phyloP scores from a whole-genome alignment of 2,888 invertebrate genomes.

The Parapristionchus giblindavisi region DNA sequence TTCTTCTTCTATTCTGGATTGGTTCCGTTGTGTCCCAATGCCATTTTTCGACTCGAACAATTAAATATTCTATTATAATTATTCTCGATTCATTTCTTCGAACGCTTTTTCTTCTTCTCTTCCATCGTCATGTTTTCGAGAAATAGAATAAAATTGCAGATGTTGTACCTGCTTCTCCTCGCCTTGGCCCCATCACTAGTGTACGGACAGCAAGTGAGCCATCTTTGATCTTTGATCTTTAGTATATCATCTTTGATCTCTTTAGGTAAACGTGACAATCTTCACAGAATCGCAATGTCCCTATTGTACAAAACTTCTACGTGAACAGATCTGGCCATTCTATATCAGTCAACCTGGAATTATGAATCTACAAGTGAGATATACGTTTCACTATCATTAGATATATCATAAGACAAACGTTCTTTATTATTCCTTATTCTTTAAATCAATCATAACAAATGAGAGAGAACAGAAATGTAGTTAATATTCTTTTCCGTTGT shows the following conservation, averaged over 20 bases:
- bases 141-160: not conserved
- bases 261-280: slow-evolving; percentile 64
- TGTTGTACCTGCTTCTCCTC: not conserved
- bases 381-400: no score
- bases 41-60: not conserved
- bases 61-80: not conserved
- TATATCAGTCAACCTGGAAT: slow-evolving; percentile 66
- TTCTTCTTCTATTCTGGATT: not conserved
- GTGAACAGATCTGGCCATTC: slow-evolving; percentile 69
- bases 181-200: not conserved
- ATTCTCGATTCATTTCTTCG: not conserved
- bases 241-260: not conserved
- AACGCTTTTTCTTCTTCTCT: not conserved
- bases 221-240: not conserved
- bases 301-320: slow-evolving; percentile 64
- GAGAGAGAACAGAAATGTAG: no score
- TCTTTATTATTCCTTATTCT: no score
- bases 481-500: no score
- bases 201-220: slow-evolving; percentile 14
- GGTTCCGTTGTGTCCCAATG: slow-evolving; percentile 7
- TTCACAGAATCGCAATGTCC: slow-evolving; percentile 69
- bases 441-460: no score
- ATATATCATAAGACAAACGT: no score
- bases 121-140: not conserved
- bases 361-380: slow-evolving; percentile 66